Conservation (phyloP, 2,113 vertebrate species). For the Sula dactylatra region DNA sequence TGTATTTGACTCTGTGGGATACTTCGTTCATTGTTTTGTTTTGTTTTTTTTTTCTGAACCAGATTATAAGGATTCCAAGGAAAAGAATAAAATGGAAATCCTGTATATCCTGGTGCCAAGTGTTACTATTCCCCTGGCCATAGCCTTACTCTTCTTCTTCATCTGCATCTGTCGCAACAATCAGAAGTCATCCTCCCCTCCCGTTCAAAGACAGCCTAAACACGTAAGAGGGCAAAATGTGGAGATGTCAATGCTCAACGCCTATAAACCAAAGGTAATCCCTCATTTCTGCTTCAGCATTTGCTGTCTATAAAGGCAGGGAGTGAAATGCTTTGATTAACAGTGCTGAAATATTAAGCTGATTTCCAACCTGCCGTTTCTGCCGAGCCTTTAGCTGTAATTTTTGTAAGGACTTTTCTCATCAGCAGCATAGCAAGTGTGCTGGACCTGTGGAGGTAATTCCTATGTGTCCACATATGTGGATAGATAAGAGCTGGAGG, state of each 20-base stretch:
- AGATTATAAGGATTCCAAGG: slow-evolving; percentile 91
- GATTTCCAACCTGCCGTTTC: neutral
- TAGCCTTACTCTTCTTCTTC: slow-evolving; percentile 95
- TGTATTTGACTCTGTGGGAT: neutral
- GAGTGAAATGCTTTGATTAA: neutral
- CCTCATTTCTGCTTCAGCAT: neutral
- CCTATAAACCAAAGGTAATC: slow-evolving; percentile 93
- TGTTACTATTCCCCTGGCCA: slow-evolving; percentile 91
- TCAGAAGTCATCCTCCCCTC: slow-evolving; percentile 88
- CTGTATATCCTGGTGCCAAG: slow-evolving; percentile 96
- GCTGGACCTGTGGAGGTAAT: neutral
- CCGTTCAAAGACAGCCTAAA: slow-evolving; percentile 87
- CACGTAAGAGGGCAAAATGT: slow-evolving; percentile 93
- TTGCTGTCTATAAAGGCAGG: neutral
- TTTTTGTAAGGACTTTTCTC: neutral
- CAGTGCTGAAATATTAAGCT: neutral
- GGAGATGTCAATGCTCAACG: slow-evolving; percentile 97
- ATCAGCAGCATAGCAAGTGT: neutral
- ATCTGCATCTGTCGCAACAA: slow-evolving; percentile 97
- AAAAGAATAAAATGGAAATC: slow-evolving; percentile 94
- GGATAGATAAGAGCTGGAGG: neutral
- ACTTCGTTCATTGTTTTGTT: neutral
- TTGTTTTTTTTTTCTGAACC: neutral
- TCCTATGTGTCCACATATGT: accelerated
- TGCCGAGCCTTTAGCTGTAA: neutral